Conservation (phyloP, 1,140 invertebrate species). For the Oedothorax gibbosus region DNA sequence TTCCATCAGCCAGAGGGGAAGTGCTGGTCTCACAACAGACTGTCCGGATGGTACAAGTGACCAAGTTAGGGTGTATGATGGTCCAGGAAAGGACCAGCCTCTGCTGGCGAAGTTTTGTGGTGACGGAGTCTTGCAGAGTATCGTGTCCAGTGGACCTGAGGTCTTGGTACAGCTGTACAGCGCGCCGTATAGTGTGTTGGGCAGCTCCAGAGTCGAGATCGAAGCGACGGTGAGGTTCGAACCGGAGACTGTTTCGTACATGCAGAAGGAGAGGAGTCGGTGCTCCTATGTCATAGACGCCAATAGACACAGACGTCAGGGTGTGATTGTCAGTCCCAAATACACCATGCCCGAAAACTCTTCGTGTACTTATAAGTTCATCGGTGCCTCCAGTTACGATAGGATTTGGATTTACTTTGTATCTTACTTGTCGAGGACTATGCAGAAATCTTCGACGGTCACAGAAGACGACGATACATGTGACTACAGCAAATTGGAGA, state of each 20-base stretch:
- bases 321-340: conserved; percentile 80
- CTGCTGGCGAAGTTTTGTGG: conserved; percentile 90
- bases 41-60: conserved; percentile 75
- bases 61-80: conserved; percentile 87
- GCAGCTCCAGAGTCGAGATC: conserved; percentile 78
- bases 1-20: neutral
- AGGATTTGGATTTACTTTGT: conserved; percentile 88
- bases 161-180: conserved; percentile 88
- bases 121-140: conserved; percentile 83
- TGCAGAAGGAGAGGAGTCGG: conserved; percentile 72
- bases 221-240: conserved; percentile 84
- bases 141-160: conserved; percentile 83
- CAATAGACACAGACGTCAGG: conserved; percentile 76
- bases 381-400: conserved; percentile 77
- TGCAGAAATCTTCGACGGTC: neutral
- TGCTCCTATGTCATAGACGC: conserved; percentile 89
- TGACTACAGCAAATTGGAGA: conserved; percentile 59
- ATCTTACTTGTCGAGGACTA: conserved; percentile 62
- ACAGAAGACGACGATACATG: conserved; percentile 46
- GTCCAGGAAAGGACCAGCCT: conserved; percentile 83
- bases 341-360: conserved; percentile 87
- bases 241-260: conserved; percentile 13
- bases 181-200: conserved; percentile 86
- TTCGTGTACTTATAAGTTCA: conserved; percentile 87
- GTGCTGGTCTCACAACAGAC: conserved; percentile 75